Percentiles rank a stretch among this genome's conserved stretches.
Conservation (phyloP, 2,113 vertebrate species). For the Heterochromis multidens region DNA sequence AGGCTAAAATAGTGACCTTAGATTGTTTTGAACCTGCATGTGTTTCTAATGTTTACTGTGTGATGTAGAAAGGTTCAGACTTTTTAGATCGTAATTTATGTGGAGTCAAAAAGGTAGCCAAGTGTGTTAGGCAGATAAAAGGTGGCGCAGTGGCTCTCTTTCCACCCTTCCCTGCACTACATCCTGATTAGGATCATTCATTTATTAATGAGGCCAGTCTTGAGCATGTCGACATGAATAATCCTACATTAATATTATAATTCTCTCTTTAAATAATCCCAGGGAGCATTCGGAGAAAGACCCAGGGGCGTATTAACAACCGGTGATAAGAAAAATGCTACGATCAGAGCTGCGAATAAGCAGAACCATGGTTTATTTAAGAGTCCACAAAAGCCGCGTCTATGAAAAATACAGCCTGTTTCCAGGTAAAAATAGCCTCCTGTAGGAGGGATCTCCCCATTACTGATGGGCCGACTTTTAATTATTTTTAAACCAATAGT, state of each 20-base stretch:
- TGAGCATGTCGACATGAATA: conserved; percentile 33
- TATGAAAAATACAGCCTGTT: not conserved
- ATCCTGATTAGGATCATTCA: conserved; percentile 27
- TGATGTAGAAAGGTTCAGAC: not conserved
- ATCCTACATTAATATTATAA: conserved; percentile 29
- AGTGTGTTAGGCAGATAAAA: not conserved
- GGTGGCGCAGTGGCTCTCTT: not conserved
- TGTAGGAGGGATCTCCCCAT: fast-evolving
- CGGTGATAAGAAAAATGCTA: not conserved
- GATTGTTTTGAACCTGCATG: not conserved
- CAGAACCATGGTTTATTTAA: not conserved
- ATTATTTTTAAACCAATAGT: fast-evolving
- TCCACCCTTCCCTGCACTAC: not conserved
- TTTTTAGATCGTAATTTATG: conserved; percentile 24
- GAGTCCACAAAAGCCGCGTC: not conserved
- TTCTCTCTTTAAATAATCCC: conserved; percentile 13
- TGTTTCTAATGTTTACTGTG: not conserved
- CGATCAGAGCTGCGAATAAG: not conserved
- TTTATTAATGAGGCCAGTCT: conserved; percentile 32
- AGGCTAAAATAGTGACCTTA: not conserved
- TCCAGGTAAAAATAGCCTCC: not conserved
- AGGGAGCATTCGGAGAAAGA: not conserved
- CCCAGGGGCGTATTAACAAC: conserved; percentile 8
- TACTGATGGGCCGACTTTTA: not conserved
- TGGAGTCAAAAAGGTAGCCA: not conserved